Evolutionary conservation across 2,113 vertebrate genomes (phyloP).

Genomic region (Calyptomena viridis): DNA sequence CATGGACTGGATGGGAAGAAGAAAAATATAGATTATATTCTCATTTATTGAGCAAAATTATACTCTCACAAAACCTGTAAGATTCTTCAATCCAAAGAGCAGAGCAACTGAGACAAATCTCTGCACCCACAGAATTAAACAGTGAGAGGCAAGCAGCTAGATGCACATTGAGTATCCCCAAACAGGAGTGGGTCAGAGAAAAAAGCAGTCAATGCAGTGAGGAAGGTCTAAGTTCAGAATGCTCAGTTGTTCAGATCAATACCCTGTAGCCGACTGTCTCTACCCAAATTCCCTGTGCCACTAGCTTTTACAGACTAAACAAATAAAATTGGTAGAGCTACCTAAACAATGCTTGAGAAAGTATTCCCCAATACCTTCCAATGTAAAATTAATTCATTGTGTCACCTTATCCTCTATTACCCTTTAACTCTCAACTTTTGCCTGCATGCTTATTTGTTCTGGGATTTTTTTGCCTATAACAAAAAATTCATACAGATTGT

Average conservation of each 20-base stretch:
- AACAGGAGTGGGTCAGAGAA: background rate
- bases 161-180: background rate
- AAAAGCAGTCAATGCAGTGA: background rate
- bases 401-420: background rate
- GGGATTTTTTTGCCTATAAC: background rate
- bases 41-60: background rate
- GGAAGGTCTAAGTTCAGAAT: background rate
- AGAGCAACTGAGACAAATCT: background rate
- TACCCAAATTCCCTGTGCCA: background rate
- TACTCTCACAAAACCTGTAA: background rate
- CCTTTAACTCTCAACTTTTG: background rate
- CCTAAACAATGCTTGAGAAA: background rate
- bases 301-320: background rate
- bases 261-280: background rate
- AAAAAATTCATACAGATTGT: background rate
- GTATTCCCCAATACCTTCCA: background rate
- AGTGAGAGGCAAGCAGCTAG: background rate
- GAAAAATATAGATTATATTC: background rate
- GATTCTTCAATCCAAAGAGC: background rate
- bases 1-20: constrained; percentile 85
- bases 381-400: background rate
- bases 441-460: background rate
- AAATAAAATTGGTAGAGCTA: background rate
- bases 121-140: background rate
- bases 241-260: background rate